Base-by-base conservation (phyloP, 2,113 vertebrate genomes). In the Pipa parva region DNA sequence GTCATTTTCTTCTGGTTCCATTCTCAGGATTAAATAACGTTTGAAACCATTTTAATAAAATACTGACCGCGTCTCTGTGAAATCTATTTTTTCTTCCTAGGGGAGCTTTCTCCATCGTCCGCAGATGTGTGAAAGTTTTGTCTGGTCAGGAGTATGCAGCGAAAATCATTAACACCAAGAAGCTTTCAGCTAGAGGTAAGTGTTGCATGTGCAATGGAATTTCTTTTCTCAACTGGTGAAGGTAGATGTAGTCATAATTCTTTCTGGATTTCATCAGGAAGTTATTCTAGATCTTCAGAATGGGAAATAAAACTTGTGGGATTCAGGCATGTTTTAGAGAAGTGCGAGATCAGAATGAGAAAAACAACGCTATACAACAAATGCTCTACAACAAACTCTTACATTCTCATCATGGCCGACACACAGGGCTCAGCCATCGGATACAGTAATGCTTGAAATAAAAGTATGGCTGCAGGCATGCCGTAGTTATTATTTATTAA, bases 141-240 rank as follows among this genome's bases (percentile, higher is more conserved):
- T 83, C 89, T 3, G 90, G 89, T 71, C 90, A 91, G 62, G 90
- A 91, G 63, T 91, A 90, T 64, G 90, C 90, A 0, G 90, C 90
- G 72, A 91, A 91, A 78, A 91, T 91, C 72, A 91, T 91, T 81
- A 91, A 91, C 50, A 91, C 90, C 68, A 91, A 91, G 81, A 91
- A 91, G 70, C 85, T 91, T 26, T 91, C 89, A 7, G 90, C 90
- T 72, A 78, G 90, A 80, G 89, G 90, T 91, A 59, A 65, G 84
- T 60, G 26, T 33, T n/a, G n/a, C n/a, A n/a, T n/a, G 27, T 3
- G 21, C 17, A n/a, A 42, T n/a, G 39, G 15, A 36, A 36, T 3
- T 12, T 9, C 33, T 36, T 36, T 33, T 3, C 12, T 31, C 4
- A 5, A 24, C 31, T 64, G 49, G 24, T 33, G 8, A 9, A 28